Percentiles rank a stretch among this genome's conserved stretches.
These are phyloP conservation scores for Bettongia penicillata DNA, from an alignment of 2,113 vertebrate species.

Conservation along the genomic window DNA sequence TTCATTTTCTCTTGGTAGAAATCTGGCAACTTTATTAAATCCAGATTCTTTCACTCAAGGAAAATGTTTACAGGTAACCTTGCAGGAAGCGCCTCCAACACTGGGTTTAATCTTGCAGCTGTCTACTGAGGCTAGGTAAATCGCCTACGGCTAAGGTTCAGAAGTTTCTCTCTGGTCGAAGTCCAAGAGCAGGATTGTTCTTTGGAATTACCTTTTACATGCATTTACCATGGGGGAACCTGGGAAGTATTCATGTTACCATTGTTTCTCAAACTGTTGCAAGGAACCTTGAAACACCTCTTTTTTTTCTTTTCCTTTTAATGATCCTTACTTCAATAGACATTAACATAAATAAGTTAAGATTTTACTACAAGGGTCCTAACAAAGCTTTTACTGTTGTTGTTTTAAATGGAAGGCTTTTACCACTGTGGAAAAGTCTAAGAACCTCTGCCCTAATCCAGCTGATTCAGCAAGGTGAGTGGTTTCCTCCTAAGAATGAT, in stretches of 20 bases:
- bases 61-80: conserved; percentile 73
- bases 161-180: background rate
- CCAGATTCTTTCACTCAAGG: conserved; percentile 71
- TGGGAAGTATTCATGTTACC: background rate
- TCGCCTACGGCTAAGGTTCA: conserved; percentile 53
- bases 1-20: conserved; percentile 75
- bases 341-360: background rate
- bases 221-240: background rate
- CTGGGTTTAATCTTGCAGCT: conserved; percentile 58
- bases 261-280: background rate
- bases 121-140: conserved; percentile 63
- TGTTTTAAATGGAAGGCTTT: background rate
- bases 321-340: background rate
- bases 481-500: background rate
- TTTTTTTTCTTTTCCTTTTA: background rate
- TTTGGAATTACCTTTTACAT: conserved; percentile 3
- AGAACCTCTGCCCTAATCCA: background rate
- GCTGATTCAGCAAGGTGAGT: background rate
- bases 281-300: background rate
- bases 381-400: background rate
- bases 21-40: conserved; percentile 78
- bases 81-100: conserved; percentile 52
- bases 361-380: background rate
- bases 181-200: background rate
- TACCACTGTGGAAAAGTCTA: background rate